Evolutionary conservation across 2,797 vertebrate genomes (phyloP), one percentile per base, ranked within the genome.

Genomic region (Diplodus puntazzo): DNA sequence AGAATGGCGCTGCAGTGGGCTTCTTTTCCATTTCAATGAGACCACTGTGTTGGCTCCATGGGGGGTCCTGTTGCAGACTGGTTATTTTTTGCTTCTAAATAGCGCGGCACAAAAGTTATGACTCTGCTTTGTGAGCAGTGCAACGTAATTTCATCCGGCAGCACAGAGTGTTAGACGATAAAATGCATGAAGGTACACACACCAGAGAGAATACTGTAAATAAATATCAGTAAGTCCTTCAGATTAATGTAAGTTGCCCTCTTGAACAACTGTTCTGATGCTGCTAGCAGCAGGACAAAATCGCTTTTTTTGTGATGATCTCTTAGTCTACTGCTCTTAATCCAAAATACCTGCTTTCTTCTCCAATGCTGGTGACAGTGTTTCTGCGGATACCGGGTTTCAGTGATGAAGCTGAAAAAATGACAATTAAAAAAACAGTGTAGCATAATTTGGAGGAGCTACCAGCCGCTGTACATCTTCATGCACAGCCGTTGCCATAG

Each of bases 21-120:
- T 23, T 67, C n/a, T 68, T 61, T 67, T 68, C 43, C 30, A 58
- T 81, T 69, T 63, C 43, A 71, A 12, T 39, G 18, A 66, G 9
- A 39, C 59, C 21, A 20, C 61, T 49, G 68, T 49, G 23, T 42
- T 39, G 4, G 5, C 48, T 53, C 55, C 46, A 39, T 39, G 52
- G 68, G 61, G 49, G 61, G n/a, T 54, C 25, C 12, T 53, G 49
- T 60, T 60, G 27, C 43, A 57, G 30, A 43, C 3, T 2, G 68
- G 58, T 65, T 8, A 46, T 45, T 66, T 62, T 65, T 21, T 65
- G 39, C 16, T 46, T 16, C 43, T 45, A 43, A 34, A 25, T 20
- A 12, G 14, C 27, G 11, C 4, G 0, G 14, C 53, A 20, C 11
- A 53, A 53, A 43, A 46, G 14, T 59, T 66, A 2, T 18, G 39